Percentiles rank a stretch among this genome's conserved stretches.
These are phyloP conservation scores for Poeciliopsis infans DNA, from an alignment of 2,797 vertebrate species.

Conservation along the genomic window DNA sequence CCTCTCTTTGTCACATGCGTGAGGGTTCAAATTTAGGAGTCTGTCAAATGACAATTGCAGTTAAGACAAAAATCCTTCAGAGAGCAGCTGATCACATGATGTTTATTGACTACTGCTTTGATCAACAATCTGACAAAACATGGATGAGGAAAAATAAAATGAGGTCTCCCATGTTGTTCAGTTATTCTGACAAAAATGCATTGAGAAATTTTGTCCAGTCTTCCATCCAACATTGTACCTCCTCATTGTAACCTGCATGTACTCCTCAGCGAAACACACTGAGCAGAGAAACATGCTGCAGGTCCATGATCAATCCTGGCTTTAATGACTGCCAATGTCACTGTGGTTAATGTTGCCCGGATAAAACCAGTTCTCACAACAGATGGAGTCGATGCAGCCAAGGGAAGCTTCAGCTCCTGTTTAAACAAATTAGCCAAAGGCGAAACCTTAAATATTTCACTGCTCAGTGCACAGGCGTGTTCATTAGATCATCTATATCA, in stretches of 20 bases:
- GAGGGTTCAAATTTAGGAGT: background rate
- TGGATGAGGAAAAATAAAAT: background rate
- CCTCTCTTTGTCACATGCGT: background rate
- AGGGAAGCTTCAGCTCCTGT: constrained; percentile 49
- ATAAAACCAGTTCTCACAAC: constrained; percentile 42
- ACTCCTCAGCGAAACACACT: constrained; percentile 18
- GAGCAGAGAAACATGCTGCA: constrained; percentile 14
- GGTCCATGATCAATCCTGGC: constrained; percentile 52
- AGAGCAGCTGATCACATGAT: background rate
- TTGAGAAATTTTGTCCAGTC: background rate
- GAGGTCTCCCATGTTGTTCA: background rate
- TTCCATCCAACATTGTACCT: background rate
- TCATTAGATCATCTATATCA: constrained; percentile 71
- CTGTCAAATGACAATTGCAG: background rate
- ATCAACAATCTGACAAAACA: background rate
- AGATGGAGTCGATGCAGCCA: constrained; percentile 61
- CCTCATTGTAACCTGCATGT: constrained; percentile 11
- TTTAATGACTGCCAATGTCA: constrained; percentile 55
- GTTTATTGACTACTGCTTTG: background rate
- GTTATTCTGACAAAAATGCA: background rate
- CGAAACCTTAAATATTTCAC: constrained; percentile 62
- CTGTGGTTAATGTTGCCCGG: constrained; percentile 49
- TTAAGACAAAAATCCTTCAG: background rate
- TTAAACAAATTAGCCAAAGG: constrained; percentile 77
- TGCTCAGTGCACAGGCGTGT: constrained; percentile 55